phyloP scores from a whole-genome alignment of 2,113 vertebrate species.

The Eulemur rufifrons region DNA sequence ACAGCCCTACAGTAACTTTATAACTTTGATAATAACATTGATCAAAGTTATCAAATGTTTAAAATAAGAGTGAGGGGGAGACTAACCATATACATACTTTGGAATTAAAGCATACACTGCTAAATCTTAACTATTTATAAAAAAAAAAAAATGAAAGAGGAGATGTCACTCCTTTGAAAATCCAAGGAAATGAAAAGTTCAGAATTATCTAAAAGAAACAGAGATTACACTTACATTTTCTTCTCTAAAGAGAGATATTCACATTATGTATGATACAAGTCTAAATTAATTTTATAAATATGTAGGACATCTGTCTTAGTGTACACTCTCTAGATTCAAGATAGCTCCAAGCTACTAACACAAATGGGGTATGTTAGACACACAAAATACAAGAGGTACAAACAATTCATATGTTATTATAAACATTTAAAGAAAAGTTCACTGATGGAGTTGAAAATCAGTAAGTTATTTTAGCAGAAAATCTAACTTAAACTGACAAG shows the following conservation, averaged over 20 bases:
- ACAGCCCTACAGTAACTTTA: neutral
- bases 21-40: neutral
- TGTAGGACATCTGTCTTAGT: neutral
- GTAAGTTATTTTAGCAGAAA: neutral
- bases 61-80: neutral
- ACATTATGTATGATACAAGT: neutral
- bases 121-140: constrained; percentile 10
- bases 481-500: constrained; percentile 19
- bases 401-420: neutral
- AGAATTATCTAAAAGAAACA: constrained; percentile 1
- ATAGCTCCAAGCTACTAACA: neutral
- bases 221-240: constrained; percentile 9
- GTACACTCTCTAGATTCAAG: neutral
- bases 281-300: constrained; percentile 25
- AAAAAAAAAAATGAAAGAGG: neutral
- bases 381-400: constrained; percentile 1
- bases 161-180: neutral
- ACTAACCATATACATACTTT: neutral
- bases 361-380: neutral
- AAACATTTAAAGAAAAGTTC: constrained; percentile 46
- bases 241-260: constrained; percentile 1
- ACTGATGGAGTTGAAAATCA: constrained; percentile 29
- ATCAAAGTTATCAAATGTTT: neutral
- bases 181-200: constrained; percentile 37
- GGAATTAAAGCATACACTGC: neutral